Percentiles rank a stretch among this genome's conserved stretches.
Conservation (phyloP, 2,888 invertebrate species). For the Malthinus flaveolus region DNA sequence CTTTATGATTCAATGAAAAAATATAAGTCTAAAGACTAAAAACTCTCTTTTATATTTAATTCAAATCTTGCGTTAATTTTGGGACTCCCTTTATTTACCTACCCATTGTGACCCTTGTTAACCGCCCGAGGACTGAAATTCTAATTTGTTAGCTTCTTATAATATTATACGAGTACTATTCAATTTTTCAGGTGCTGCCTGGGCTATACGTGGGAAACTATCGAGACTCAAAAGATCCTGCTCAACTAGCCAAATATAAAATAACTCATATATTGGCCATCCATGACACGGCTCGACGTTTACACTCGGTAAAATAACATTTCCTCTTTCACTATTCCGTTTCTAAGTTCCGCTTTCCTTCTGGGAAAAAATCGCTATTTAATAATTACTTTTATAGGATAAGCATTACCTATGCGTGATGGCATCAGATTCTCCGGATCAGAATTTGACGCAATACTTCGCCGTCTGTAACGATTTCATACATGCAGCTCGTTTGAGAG, state of each 20-base stretch:
- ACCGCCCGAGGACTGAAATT: too few species aligned
- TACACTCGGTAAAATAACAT: slow-evolving; percentile 71
- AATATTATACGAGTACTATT: too few species aligned
- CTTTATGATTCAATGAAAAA: too few species aligned
- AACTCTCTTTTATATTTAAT: too few species aligned
- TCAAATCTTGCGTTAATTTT: too few species aligned
- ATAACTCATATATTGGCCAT: slow-evolving; percentile 96
- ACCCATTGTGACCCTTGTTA: too few species aligned
- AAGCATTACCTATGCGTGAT: slow-evolving; percentile 94
- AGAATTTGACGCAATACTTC: slow-evolving; percentile 93
- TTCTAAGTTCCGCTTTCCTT: too few species aligned
- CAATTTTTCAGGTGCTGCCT: slow-evolving; percentile 73
- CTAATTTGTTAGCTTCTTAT: too few species aligned
- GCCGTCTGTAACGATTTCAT: slow-evolving; percentile 95
- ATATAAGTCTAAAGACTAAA: too few species aligned
- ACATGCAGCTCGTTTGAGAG: slow-evolving; percentile 85
- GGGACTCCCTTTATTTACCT: too few species aligned
- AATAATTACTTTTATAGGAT: slow-evolving; percentile 67
- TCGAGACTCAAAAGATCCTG: slow-evolving; percentile 90
- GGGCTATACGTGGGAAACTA: slow-evolving; percentile 96
- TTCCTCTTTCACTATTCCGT: not conserved
- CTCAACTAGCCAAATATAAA: slow-evolving; percentile 84
- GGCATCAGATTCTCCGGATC: slow-evolving; percentile 94
- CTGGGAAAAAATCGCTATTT: too few species aligned
- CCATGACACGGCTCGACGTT: slow-evolving; percentile 89